Conservation (phyloP, 2,113 vertebrate species). For the Istiophorus platypterus region DNA sequence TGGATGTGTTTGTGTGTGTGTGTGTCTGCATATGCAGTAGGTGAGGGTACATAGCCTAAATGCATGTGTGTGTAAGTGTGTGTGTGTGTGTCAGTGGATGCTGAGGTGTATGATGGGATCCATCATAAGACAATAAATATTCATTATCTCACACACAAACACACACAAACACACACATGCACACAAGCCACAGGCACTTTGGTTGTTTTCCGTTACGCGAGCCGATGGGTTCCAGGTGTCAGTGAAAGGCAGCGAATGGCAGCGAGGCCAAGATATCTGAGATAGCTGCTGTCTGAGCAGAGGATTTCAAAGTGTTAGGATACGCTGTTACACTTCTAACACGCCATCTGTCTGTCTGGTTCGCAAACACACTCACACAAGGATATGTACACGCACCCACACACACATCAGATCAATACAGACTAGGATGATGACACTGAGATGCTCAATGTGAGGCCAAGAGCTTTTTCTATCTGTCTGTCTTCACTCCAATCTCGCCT, state of each 20-base stretch:
- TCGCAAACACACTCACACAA: conserved; percentile 61
- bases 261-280: conserved; percentile 72
- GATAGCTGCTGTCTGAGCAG: conserved; percentile 77
- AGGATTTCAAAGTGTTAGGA: conserved; percentile 82
- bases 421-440: conserved; percentile 76
- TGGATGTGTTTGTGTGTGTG: conserved; percentile 10
- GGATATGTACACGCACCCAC: conserved; percentile 34
- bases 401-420: conserved; percentile 78
- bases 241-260: conserved; percentile 62
- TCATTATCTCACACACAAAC: conserved; percentile 54
- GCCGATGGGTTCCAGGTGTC: conserved; percentile 69
- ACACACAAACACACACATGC: conserved; percentile 19
- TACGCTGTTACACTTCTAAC: conserved; percentile 74
- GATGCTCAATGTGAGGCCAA: conserved; percentile 77
- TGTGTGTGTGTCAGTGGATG: conserved; percentile 33
- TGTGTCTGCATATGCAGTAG: conserved; percentile 10
- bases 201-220: conserved; percentile 46
- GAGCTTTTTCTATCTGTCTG: conserved; percentile 70
- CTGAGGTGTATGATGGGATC: conserved; percentile 64
- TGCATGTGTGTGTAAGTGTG: conserved; percentile 9
- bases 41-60: conserved; percentile 9
- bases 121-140: conserved; percentile 59
- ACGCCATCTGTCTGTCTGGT: conserved; percentile 55
- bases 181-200: conserved; percentile 33
- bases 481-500: conserved; percentile 51